A percentile compares a stretch with the other conserved stretches of the same genome.
Evolutionary conservation across 2,797 vertebrate genomes (phyloP).

Genomic region (Neoniphon sammara): DNA sequence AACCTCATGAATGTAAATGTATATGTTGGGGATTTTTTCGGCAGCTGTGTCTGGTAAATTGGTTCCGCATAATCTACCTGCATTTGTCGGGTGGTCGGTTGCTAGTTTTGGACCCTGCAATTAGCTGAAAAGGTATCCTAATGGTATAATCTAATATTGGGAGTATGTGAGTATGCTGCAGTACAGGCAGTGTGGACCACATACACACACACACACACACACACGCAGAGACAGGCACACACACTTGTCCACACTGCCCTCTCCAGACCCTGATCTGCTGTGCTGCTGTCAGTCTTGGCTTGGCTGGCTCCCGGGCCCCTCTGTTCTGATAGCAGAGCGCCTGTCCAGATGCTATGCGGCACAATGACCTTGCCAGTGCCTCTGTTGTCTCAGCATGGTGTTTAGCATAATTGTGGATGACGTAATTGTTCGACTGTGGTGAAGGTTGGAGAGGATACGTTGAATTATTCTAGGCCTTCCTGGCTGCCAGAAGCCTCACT

Average conservation of each 20-base stretch:
- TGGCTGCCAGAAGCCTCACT: constrained; percentile 80
- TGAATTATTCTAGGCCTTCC: constrained; percentile 75
- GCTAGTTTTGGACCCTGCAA: not conserved
- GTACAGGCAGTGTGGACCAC: constrained; percentile 34
- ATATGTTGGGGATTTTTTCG: too few relatives aligned
- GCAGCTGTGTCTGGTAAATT: too few relatives aligned
- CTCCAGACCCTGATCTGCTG: constrained; percentile 60
- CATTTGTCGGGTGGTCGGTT: too few relatives aligned
- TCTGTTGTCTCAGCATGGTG: constrained; percentile 77
- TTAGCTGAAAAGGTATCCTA: constrained; percentile 1
- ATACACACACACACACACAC: constrained; percentile 9
- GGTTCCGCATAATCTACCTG: too few relatives aligned
- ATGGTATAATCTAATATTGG: not conserved
- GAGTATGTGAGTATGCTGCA: constrained; percentile 31
- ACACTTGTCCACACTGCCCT: constrained; percentile 47
- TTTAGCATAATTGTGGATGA: constrained; percentile 84
- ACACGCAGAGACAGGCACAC: constrained; percentile 11
- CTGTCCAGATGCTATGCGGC: constrained; percentile 84
- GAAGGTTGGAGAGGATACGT: constrained; percentile 80
- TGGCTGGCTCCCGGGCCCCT: constrained; percentile 3
- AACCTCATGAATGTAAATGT: too few relatives aligned
- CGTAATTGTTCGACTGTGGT: constrained; percentile 77
- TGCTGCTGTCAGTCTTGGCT: constrained; percentile 28
- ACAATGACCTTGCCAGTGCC: constrained; percentile 82
- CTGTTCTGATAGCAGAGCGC: constrained; percentile 51